These are phyloP conservation scores for Lepidurus arcticus DNA, from an alignment of 1,140 invertebrate genomes.

Conservation along the genomic window DNA sequence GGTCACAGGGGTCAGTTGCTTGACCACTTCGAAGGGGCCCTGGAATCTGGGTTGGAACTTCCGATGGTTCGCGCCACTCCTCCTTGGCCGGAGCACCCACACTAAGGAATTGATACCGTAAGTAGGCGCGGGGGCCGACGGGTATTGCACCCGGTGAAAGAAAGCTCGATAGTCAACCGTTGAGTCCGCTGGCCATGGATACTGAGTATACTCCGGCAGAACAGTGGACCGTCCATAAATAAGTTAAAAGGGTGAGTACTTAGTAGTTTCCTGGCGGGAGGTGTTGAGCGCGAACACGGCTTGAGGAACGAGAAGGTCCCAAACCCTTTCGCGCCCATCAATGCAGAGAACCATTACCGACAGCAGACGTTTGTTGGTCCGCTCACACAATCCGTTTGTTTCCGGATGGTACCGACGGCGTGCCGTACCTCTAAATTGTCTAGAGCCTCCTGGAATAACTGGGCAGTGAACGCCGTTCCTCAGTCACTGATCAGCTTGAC, in stretches of 20 bases:
- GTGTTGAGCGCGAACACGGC: no score
- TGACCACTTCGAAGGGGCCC: constrained; percentile 21
- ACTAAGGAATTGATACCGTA: constrained; percentile 5
- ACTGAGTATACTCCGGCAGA: background rate
- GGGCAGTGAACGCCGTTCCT: constrained; percentile 10
- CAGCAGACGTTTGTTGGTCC: background rate
- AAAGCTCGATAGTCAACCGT: background rate
- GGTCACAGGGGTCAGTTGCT: no score
- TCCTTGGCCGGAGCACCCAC: constrained; percentile 20
- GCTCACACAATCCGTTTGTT: constrained; percentile 5
- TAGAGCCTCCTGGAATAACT: background rate
- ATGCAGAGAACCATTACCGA: background rate
- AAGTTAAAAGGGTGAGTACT: constrained; percentile 21
- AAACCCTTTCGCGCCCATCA: no score
- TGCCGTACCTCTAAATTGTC: background rate
- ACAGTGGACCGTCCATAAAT: background rate
- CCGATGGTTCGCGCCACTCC: background rate
- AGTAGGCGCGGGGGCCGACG: background rate
- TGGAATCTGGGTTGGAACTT: constrained; percentile 24
- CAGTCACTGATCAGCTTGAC: background rate
- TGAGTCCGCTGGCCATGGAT: background rate
- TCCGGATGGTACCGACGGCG: constrained; percentile 1
- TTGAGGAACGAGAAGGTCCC: no score
- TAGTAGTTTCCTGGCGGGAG: constrained; percentile 4
- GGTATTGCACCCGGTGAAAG: background rate